A percentile compares a stretch with the other conserved stretches of the same genome.
Evolutionary conservation across 2,797 vertebrate genomes (phyloP).

Genomic region (Atherinosoma microstoma): DNA sequence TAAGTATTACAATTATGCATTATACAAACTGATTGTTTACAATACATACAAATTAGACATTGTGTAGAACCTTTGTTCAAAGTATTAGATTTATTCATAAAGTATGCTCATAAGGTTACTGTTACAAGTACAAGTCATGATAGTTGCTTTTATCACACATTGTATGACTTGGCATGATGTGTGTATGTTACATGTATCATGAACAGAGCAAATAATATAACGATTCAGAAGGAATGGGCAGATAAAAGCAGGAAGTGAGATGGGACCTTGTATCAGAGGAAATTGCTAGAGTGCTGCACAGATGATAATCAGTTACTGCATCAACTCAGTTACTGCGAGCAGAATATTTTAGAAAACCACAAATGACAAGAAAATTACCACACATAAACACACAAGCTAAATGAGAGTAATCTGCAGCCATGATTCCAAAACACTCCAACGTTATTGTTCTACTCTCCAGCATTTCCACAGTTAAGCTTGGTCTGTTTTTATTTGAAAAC

Average conservation of each 20-base stretch:
- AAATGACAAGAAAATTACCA: neutral
- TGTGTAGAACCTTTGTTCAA: no score
- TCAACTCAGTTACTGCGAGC: neutral
- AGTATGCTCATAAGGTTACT: no score
- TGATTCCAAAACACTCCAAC: neutral
- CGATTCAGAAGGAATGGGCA: neutral
- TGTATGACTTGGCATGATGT: no score
- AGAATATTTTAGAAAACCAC: neutral
- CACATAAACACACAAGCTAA: neutral
- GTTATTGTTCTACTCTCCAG: neutral
- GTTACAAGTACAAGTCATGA: no score
- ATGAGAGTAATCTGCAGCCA: neutral
- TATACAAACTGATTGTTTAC: no score
- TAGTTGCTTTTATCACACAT: no score
- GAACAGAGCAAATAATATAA: neutral
- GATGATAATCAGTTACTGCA: neutral
- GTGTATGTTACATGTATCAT: no score
- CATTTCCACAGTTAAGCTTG: neutral
- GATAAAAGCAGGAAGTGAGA: neutral
- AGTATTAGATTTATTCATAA: no score
- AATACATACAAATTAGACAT: no score
- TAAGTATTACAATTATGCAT: no score
- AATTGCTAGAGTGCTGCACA: neutral
- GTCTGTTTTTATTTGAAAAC: neutral
- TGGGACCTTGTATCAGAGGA: neutral